These are phyloP conservation scores for Labeo catla DNA, from an alignment of 2,113 vertebrate species.

Conservation along the genomic window DNA sequence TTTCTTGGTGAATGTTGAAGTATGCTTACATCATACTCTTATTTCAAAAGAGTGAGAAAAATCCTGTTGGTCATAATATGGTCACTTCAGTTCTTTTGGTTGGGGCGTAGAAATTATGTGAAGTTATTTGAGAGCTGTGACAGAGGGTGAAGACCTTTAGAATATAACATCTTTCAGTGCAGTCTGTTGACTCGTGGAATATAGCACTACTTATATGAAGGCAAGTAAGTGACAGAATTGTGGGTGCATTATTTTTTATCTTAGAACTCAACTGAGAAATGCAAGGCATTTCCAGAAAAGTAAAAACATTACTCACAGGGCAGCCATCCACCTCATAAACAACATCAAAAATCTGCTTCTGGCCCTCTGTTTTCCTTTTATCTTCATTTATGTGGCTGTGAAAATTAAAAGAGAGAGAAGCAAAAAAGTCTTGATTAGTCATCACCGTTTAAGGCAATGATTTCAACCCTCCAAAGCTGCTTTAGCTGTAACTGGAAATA, in stretches of 20 bases:
- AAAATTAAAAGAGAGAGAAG: constrained; percentile 25
- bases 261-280: constrained; percentile 4
- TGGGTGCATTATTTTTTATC: neutral
- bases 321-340: constrained; percentile 99
- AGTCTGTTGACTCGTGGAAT: neutral
- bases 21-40: neutral
- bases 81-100: neutral
- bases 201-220: neutral
- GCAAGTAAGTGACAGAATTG: neutral
- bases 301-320: constrained; percentile 83
- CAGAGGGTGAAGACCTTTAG: neutral
- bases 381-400: constrained; percentile 97
- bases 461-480: neutral
- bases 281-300: neutral
- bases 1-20: constrained; percentile 3
- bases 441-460: neutral
- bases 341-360: constrained; percentile 97
- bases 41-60: neutral
- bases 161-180: neutral
- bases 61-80: neutral
- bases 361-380: constrained; percentile 98
- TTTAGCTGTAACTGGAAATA: neutral
- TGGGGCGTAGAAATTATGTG: neutral
- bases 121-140: constrained; percentile 4
- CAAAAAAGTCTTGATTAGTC: neutral